Percentiles rank a stretch among this genome's conserved stretches.
Evolutionary conservation across 2,888 invertebrate genomes (phyloP).

Genomic region (Diarsia rubi): DNA sequence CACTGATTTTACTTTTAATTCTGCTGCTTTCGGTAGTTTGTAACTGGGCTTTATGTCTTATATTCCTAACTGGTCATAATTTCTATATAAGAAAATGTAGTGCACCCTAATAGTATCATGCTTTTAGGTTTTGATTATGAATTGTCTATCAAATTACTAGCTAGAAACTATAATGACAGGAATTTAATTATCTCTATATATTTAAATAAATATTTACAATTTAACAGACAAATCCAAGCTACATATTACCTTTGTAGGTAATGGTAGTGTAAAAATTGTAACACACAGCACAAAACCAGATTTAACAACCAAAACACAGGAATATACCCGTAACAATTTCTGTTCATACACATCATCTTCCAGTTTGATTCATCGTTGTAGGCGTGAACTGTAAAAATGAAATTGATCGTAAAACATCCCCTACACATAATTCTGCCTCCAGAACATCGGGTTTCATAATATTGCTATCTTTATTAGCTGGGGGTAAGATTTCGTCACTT

Average conservation of each 20-base stretch:
- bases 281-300: neutral
- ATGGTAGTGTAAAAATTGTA: neutral
- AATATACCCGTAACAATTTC: slow-evolving; percentile 39
- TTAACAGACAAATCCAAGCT: too few species aligned
- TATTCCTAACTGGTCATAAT: neutral
- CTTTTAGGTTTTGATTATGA: neutral
- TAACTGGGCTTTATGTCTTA: neutral
- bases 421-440: slow-evolving; percentile 81
- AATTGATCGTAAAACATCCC: slow-evolving; percentile 88
- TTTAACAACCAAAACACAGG: slow-evolving; percentile 45
- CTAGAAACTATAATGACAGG: neutral
- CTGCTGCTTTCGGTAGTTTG: neutral
- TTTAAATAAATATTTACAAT: too few species aligned
- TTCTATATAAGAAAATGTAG: neutral
- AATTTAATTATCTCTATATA: neutral
- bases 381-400: slow-evolving; percentile 78
- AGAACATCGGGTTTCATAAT: slow-evolving; percentile 70
- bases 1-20: neutral
- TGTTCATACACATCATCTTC: slow-evolving; percentile 41
- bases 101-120: neutral
- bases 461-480: slow-evolving; percentile 79
- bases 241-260: neutral
- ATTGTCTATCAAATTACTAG: neutral
- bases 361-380: slow-evolving; percentile 61
- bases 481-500: slow-evolving; percentile 65